Conservation (phyloP, 2,797 vertebrate genomes). For the Sebastiscus albofasciatus region DNA sequence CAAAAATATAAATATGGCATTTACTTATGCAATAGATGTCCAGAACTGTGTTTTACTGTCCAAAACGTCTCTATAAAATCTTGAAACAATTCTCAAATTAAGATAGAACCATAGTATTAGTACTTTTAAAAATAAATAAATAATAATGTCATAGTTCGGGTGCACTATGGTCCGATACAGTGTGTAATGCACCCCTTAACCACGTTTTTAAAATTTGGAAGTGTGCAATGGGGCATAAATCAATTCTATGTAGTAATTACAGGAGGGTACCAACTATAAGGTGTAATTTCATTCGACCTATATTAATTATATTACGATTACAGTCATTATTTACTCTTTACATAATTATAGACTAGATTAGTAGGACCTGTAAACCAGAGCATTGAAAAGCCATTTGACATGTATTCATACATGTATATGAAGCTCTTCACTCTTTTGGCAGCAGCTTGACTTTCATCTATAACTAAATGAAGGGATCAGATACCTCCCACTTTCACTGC, state of each 20-base stretch:
- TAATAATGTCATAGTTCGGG: not conserved
- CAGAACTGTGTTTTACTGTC: not conserved
- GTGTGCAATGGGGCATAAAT: not conserved
- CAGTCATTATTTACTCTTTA: not conserved
- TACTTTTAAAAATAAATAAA: not conserved
- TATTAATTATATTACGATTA: not conserved
- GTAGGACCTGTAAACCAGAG: not conserved
- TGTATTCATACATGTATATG: not conserved
- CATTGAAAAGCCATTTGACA: not conserved
- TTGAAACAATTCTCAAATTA: not conserved
- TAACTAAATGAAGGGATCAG: constrained; percentile 14
- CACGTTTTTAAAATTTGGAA: not conserved
- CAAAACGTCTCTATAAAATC: not conserved
- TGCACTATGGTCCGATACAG: not conserved
- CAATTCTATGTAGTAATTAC: not conserved
- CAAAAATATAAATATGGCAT: not conserved
- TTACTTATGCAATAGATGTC: not conserved
- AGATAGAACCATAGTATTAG: not conserved
- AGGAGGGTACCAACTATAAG: not conserved
- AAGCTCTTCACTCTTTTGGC: not conserved
- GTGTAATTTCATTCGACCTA: not conserved
- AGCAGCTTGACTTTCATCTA: constrained; percentile 1
- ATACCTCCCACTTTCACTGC: constrained; percentile 15
- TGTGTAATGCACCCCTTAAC: not conserved
- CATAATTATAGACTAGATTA: not conserved